These are phyloP conservation scores for Thelaira solivaga DNA, from an alignment of 2,888 invertebrate genomes.

Conservation along the genomic window DNA sequence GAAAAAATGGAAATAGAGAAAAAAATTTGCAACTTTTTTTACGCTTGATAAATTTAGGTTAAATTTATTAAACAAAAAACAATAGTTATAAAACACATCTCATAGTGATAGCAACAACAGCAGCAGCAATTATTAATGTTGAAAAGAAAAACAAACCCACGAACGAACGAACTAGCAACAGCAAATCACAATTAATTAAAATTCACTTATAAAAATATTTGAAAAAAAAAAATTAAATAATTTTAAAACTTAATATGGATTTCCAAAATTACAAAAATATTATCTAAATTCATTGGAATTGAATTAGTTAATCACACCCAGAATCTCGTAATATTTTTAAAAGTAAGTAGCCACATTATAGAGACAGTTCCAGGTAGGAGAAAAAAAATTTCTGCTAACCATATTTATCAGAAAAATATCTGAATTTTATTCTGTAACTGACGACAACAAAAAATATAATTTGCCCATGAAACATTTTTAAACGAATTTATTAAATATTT, in stretches of 20 bases:
- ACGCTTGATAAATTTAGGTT: conserved; percentile 66
- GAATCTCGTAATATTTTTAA: not conserved
- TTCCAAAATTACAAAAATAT: too few species aligned
- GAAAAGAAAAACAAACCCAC: not conserved
- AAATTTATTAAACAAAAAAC: conserved; percentile 33
- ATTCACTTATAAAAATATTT: conserved; percentile 43
- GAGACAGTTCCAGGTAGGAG: too few species aligned
- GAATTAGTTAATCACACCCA: not conserved
- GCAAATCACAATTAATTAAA: conserved; percentile 53
- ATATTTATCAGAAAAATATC: too few species aligned
- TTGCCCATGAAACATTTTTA: too few species aligned
- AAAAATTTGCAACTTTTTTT: conserved; percentile 51
- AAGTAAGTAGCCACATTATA: not conserved
- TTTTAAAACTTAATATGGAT: not conserved
- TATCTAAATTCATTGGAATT: too few species aligned
- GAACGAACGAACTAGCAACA: not conserved
- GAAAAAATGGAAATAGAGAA: not conserved
- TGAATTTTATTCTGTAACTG: too few species aligned
- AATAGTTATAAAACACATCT: conserved; percentile 10
- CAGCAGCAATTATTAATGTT: not conserved
- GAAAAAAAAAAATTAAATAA: not conserved
- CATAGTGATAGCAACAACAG: not conserved
- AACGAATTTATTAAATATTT: too few species aligned
- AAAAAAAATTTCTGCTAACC: too few species aligned
- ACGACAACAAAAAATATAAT: too few species aligned